These are phyloP conservation scores for Sminthurides aquaticus DNA, from an alignment of 2,888 invertebrate genomes.

Conservation along the genomic window DNA sequence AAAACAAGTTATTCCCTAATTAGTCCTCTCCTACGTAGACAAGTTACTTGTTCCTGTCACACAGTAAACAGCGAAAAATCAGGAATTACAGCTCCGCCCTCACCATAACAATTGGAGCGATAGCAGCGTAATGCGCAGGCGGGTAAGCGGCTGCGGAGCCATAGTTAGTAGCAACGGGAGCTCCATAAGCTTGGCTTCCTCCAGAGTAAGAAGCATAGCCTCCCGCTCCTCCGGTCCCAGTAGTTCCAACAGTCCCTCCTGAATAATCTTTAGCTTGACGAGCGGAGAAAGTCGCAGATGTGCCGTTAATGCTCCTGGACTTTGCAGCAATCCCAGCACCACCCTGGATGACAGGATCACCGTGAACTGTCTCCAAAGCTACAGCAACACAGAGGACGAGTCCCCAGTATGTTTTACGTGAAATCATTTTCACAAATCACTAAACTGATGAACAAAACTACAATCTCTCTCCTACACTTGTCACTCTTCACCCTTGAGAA, in stretches of 20 bases:
- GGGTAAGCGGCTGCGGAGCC: constrained; percentile 29
- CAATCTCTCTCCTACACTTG: neutral
- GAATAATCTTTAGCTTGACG: constrained; percentile 38
- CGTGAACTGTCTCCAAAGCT: neutral
- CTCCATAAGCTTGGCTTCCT: neutral
- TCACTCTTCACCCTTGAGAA: neutral
- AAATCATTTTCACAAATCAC: neutral
- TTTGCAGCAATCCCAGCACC: neutral
- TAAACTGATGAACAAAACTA: neutral
- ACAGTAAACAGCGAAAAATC: neutral
- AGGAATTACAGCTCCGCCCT: too few relatives aligned
- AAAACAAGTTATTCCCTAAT: neutral
- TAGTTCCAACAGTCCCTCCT: constrained; percentile 21
- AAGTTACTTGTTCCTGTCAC: neutral
- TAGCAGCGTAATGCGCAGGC: constrained; percentile 35
- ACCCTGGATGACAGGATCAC: neutral
- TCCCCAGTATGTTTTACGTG: neutral
- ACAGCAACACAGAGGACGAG: neutral
- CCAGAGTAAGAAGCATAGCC: neutral
- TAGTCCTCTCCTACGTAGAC: neutral
- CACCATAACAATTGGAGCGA: constrained; percentile 41
- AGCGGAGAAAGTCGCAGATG: constrained; percentile 16
- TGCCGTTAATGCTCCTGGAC: neutral
- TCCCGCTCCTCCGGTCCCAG: constrained; percentile 1
- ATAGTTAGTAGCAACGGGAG: constrained; percentile 2